These are phyloP conservation scores for Acipenser ruthenus DNA, from an alignment of 2,797 vertebrate species.

Conservation along the genomic window DNA sequence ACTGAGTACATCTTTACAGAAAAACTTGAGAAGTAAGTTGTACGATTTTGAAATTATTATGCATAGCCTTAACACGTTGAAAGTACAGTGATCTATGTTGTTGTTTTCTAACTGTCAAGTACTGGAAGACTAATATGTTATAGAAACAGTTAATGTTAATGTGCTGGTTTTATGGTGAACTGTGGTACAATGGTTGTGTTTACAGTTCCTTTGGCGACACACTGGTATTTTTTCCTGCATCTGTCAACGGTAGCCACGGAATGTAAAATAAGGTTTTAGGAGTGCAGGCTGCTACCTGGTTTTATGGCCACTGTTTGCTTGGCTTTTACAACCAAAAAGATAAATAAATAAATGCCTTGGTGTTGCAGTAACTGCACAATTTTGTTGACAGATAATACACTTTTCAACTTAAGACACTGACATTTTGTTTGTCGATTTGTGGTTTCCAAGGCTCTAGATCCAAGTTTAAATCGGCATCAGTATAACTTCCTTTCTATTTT, in stretches of 20 bases:
- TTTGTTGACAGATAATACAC: neutral
- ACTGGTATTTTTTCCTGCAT: neutral
- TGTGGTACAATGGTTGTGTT: no score
- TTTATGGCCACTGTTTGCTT: neutral
- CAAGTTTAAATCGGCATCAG: no score
- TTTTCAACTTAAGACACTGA: no score
- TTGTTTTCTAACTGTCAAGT: no score
- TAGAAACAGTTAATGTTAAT: no score
- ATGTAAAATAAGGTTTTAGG: neutral
- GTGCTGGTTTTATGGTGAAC: no score
- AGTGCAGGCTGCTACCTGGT: neutral
- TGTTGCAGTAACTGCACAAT: conserved; percentile 6
- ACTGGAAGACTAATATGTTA: no score
- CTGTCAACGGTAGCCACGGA: neutral
- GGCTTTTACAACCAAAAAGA: neutral
- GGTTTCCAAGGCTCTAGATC: no score
- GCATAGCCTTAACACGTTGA: neutral
- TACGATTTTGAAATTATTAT: neutral
- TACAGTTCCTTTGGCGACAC: neutral
- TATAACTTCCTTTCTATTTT: no score
- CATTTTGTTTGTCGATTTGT: no score
- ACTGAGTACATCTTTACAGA: conserved; percentile 84
- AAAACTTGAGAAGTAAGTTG: conserved; percentile 69
- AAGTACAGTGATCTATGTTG: no score
- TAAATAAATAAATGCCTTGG: conserved; percentile 2